These are phyloP conservation scores for Agrotis ipsilon DNA, from an alignment of 2,888 invertebrate genomes.

Conservation along the genomic window DNA sequence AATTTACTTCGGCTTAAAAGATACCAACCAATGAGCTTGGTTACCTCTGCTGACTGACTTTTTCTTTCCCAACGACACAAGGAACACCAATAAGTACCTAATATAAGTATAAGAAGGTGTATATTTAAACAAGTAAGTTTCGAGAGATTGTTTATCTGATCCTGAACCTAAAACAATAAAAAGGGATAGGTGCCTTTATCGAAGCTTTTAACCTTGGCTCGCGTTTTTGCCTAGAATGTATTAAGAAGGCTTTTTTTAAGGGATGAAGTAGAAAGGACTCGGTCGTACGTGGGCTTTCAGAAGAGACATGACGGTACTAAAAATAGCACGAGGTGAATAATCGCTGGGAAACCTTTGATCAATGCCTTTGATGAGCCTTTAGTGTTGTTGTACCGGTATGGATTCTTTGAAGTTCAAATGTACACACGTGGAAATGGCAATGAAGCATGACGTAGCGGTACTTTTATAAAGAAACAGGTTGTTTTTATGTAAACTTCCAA, in stretches of 20 bases:
- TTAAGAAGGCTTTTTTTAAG: constrained; percentile 29
- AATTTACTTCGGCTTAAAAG: constrained; percentile 13
- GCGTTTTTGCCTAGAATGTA: constrained; percentile 40
- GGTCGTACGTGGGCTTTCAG: constrained; percentile 7
- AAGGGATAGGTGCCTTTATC: constrained; percentile 40
- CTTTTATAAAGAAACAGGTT: too few relatives aligned
- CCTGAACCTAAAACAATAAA: constrained; percentile 56
- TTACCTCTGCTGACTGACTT: background rate
- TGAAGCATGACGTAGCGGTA: background rate
- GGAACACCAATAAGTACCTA: background rate
- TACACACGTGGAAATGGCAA: constrained; percentile 6
- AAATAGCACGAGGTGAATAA: constrained; percentile 30
- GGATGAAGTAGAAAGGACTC: constrained; percentile 3
- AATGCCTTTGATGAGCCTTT: constrained; percentile 14
- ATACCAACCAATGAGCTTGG: constrained; percentile 6
- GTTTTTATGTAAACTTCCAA: too few relatives aligned
- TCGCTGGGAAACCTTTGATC: constrained; percentile 24
- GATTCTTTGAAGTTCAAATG: constrained; percentile 7
- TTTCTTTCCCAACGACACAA: background rate
- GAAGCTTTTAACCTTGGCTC: constrained; percentile 35
- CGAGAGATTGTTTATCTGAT: constrained; percentile 55
- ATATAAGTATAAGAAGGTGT: constrained; percentile 28
- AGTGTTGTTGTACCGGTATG: constrained; percentile 4
- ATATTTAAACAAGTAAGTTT: constrained; percentile 35
- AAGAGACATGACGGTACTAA: constrained; percentile 1